Base-by-base conservation (phyloP, 1,140 invertebrate species). In the Zaprionus inermis region DNA sequence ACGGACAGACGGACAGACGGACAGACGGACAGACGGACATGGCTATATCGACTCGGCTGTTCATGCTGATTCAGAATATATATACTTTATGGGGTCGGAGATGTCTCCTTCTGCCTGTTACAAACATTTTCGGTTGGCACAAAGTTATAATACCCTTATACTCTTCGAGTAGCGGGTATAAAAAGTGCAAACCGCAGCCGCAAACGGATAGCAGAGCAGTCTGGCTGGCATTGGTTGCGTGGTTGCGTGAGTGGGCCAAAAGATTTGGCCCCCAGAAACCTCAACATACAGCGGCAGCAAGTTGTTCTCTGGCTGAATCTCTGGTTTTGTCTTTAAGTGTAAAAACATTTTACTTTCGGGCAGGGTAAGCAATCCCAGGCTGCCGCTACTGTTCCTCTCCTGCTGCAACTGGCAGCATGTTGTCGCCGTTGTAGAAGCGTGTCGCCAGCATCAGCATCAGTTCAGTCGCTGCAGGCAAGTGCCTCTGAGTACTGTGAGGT, bases 281-380 rank as follows among this genome's bases (percentile, higher is more conserved):
- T 46, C 28, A 49, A 59, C 46, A 70, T 67, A 69, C 49, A 22
- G 18, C n/a, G 72, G 61, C 46, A 65, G 24, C 44, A 52, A 66
- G 64, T 70, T 84, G 80, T 82, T 72, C 72, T 57, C 54, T 41
- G 72, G 83, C 63, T 64, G 83, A 83, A 83, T 83, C 84, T 84
- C 80, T 88, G 84, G 84, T 89, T 84, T 88, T 88, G 84, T 88
- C 84, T 88, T 88, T 83, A 89, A 88, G 84, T 88, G 84, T 89
- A 88, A 89, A 88, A 88, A 88, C 80, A 88, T 88, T 88, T 88
- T 84, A 86, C 84, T 88, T 83, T 88, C 69, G 84, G 84, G 70
- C 66, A 82, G 24, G 0, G 24, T 0, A 28, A 78, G 71, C 71
- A 78, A 86, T 74, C 51, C 69, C 68, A 76, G 63, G 59, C 73